These are phyloP conservation scores for Ephialtes manifestator DNA, from an alignment of 2,888 invertebrate genomes.

Conservation along the genomic window DNA sequence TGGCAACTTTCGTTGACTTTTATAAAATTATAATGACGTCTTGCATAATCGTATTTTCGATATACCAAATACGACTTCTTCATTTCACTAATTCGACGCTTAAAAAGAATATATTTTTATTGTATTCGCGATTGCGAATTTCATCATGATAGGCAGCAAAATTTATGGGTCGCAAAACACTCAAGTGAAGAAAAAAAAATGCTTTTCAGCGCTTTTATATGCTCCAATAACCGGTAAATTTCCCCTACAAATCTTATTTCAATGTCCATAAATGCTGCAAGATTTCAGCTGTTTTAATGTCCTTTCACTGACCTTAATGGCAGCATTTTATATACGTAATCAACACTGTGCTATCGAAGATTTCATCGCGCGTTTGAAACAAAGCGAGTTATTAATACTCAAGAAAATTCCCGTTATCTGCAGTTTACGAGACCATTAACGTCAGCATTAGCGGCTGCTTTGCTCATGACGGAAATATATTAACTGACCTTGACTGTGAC, in stretches of 20 bases:
- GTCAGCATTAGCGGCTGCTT: neutral
- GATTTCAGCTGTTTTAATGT: neutral
- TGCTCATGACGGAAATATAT: neutral
- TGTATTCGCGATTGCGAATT: too few relatives aligned
- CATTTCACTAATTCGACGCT: too few relatives aligned
- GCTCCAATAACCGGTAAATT: neutral
- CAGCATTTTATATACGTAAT: neutral
- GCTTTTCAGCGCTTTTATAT: too few relatives aligned
- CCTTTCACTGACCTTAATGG: neutral
- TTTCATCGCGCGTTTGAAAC: neutral
- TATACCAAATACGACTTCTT: too few relatives aligned
- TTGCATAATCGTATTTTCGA: too few relatives aligned
- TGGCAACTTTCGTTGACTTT: too few relatives aligned
- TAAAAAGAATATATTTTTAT: too few relatives aligned
- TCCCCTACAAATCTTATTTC: neutral
- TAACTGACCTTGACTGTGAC: slow-evolving; percentile 93
- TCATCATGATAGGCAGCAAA: too few relatives aligned
- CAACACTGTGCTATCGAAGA: neutral
- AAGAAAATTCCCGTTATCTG: neutral
- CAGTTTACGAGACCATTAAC: neutral
- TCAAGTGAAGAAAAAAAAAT: too few relatives aligned
- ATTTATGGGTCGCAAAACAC: too few relatives aligned
- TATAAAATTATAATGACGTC: too few relatives aligned
- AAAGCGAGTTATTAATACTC: neutral
- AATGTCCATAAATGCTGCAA: neutral